Evolutionary conservation across 1,140 invertebrate species (phyloP).

Genomic region (Heliothis subflexa): DNA sequence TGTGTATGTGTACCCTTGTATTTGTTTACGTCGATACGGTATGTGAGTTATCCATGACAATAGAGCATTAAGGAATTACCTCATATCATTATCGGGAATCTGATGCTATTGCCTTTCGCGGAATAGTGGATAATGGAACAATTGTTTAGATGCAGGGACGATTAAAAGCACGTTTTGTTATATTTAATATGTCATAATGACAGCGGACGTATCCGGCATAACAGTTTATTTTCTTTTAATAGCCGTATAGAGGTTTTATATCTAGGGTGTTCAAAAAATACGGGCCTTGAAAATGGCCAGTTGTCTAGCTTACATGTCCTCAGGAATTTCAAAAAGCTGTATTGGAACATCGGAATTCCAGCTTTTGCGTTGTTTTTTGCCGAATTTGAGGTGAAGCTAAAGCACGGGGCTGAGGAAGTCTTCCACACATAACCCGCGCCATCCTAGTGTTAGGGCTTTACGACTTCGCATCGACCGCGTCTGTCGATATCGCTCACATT

Average conservation of each 20-base stretch:
- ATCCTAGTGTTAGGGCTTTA: too few species aligned
- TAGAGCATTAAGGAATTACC: constrained; percentile 47
- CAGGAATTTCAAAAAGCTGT: too few species aligned
- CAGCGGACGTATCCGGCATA: neutral
- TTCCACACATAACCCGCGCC: too few species aligned
- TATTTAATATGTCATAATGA: neutral
- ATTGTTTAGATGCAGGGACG: constrained; percentile 4
- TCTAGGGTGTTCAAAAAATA: neutral
- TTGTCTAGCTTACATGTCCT: too few species aligned
- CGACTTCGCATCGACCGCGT: too few species aligned
- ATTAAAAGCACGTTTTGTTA: constrained; percentile 17
- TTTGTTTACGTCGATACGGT: constrained; percentile 46
- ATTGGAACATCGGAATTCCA: too few species aligned
- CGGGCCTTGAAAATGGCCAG: neutral
- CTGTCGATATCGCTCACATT: neutral
- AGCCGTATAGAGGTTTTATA: constrained; percentile 1
- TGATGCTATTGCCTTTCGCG: constrained; percentile 13
- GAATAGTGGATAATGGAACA: constrained; percentile 31
- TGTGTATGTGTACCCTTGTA: neutral
- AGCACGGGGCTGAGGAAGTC: too few species aligned
- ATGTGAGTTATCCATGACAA: constrained; percentile 48
- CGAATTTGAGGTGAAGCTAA: too few species aligned
- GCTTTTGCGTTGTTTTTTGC: too few species aligned
- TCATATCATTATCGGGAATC: constrained; percentile 55
- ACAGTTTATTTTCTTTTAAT: neutral